Evolutionary conservation across 1,140 invertebrate genomes (phyloP).

Genomic region (Cotesia glomerata): DNA sequence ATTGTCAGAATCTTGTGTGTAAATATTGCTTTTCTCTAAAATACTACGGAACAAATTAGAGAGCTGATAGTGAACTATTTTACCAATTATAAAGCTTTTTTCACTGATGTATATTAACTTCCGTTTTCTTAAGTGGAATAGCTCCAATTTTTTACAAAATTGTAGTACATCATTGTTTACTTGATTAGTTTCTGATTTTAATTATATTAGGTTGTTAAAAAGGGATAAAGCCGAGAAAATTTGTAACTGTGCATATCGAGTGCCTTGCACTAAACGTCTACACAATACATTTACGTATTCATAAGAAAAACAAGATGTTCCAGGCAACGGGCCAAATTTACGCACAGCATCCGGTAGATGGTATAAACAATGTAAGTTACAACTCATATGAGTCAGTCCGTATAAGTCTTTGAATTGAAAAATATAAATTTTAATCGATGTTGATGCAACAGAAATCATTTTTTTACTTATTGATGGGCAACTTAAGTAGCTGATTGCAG

Average conservation of each 20-base stretch:
- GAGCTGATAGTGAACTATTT: too few relatives aligned
- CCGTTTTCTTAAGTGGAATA: neutral
- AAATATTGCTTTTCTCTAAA: neutral
- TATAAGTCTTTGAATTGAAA: neutral
- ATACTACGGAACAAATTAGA: too few relatives aligned
- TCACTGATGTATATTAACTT: too few relatives aligned
- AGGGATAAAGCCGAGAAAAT: constrained; percentile 2
- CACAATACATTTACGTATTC: constrained; percentile 35
- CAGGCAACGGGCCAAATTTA: neutral
- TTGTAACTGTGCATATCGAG: constrained; percentile 29
- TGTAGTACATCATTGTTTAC: neutral
- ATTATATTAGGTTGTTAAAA: neutral
- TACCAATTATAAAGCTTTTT: too few relatives aligned
- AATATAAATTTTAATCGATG: neutral
- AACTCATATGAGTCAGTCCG: neutral
- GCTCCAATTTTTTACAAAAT: neutral
- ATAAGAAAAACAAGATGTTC: constrained; percentile 26
- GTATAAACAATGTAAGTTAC: neutral
- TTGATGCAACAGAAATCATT: neutral
- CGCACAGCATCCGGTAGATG: neutral
- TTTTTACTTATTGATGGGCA: neutral
- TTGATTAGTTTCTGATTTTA: neutral
- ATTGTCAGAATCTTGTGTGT: neutral
- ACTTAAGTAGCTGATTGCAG: neutral
- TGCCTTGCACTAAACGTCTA: constrained; percentile 28